Conservation (phyloP, 1,140 invertebrate genomes). For the Drosophila lini region DNA sequence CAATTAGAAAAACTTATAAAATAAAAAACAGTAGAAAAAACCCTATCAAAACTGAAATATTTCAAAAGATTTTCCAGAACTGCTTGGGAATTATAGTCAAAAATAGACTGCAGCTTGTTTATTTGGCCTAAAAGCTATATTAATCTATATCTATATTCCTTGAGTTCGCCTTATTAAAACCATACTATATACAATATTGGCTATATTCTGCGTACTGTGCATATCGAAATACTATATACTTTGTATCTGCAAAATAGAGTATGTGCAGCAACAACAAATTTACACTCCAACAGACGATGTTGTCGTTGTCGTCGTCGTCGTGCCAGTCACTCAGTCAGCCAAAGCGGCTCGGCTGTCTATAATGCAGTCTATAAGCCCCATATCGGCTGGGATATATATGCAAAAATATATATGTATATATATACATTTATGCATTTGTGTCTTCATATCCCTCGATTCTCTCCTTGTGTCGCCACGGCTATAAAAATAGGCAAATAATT, state of each 20-base stretch:
- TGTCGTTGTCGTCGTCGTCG: slow-evolving; percentile 54
- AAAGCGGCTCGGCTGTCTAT: slow-evolving; percentile 66
- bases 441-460: slow-evolving; percentile 33
- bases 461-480: slow-evolving; percentile 35
- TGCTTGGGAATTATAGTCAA: neutral
- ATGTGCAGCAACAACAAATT: slow-evolving; percentile 64
- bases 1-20: neutral
- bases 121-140: neutral
- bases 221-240: slow-evolving; percentile 35
- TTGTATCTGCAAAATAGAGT: slow-evolving; percentile 34
- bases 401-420: slow-evolving; percentile 1
- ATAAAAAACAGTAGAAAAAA: neutral
- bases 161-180: neutral
- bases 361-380: slow-evolving; percentile 34
- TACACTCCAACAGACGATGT: slow-evolving; percentile 79
- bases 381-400: slow-evolving; percentile 24
- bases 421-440: slow-evolving; percentile 17
- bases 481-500: slow-evolving; percentile 84
- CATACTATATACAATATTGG: slow-evolving; percentile 8
- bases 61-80: neutral
- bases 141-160: no score
- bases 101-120: neutral
- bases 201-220: slow-evolving; percentile 11
- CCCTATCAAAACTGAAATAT: neutral
- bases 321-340: slow-evolving; percentile 79